Evolutionary conservation across 2,888 invertebrate species (phyloP).

Genomic region (Ischnura elegans): DNA sequence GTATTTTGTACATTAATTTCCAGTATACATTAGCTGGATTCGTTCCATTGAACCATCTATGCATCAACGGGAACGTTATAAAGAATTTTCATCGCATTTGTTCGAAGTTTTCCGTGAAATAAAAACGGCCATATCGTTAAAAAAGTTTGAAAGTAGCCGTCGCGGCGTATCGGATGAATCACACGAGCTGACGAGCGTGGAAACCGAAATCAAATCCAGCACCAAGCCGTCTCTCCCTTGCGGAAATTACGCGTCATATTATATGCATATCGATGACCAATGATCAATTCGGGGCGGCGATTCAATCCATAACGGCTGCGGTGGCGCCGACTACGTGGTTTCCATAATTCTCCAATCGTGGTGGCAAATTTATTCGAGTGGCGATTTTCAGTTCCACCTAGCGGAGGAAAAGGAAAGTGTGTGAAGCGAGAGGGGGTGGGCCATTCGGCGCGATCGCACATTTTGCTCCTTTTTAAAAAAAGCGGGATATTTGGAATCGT

Average conservation of each 20-base stretch:
- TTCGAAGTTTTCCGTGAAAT: background rate
- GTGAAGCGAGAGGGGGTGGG: background rate
- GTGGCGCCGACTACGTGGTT: constrained; percentile 6
- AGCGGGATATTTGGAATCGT: background rate
- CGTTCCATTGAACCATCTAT: background rate
- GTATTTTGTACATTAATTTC: no score
- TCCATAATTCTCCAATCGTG: constrained; percentile 8
- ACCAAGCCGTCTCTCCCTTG: background rate
- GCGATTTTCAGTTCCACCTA: constrained; percentile 13
- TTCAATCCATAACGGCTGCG: constrained; percentile 10
- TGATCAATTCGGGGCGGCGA: constrained; percentile 1
- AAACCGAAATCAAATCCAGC: background rate
- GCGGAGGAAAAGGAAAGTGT: background rate
- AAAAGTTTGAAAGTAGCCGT: background rate
- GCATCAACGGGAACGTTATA: background rate
- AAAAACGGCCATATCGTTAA: background rate
- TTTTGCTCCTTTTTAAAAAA: background rate
- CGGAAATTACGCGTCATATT: background rate
- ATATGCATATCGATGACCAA: constrained; percentile 17
- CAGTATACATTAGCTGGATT: no score
- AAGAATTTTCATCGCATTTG: background rate
- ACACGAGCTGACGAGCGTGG: constrained; percentile 2
- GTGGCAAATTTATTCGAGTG: constrained; percentile 15
- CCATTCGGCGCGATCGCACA: constrained; percentile 17
- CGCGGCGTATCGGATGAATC: background rate